phyloP scores from a whole-genome alignment of 2,797 vertebrate genomes.

The Valencia hispanica region DNA sequence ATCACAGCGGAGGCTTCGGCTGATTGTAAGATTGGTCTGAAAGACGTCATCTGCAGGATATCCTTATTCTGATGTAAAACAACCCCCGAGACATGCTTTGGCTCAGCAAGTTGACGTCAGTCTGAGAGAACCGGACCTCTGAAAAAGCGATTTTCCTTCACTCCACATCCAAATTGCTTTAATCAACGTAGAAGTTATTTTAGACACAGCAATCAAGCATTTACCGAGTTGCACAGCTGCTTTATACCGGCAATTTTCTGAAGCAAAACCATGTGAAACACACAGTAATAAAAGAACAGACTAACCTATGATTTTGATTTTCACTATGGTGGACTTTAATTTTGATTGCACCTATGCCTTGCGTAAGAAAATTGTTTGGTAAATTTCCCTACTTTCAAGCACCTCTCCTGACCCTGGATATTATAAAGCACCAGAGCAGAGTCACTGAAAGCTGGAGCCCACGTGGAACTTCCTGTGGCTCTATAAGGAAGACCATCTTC shows the following conservation, averaged over 20 bases:
- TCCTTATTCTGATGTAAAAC: not conserved
- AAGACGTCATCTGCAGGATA: not conserved
- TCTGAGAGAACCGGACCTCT: not conserved
- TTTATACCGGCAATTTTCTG: not conserved
- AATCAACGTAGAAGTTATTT: slow-evolving; percentile 23
- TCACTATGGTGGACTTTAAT: not conserved
- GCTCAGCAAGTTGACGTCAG: slow-evolving; percentile 8
- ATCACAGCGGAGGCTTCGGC: not conserved
- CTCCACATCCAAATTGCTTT: slow-evolving; percentile 8
- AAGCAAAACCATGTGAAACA: not conserved
- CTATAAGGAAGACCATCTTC: slow-evolving; percentile 39
- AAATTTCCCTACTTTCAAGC: not conserved
- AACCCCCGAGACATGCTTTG: not conserved
- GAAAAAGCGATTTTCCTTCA: not conserved
- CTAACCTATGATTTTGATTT: not conserved
- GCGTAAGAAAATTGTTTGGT: not conserved
- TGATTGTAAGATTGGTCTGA: not conserved
- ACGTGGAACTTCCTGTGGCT: slow-evolving; percentile 42
- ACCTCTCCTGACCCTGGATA: not conserved
- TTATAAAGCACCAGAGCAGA: not conserved
- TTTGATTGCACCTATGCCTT: not conserved
- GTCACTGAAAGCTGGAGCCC: slow-evolving; percentile 11
- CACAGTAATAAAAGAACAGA: not conserved
- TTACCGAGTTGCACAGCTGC: not conserved
- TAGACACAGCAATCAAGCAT: slow-evolving; percentile 10